Evolutionary conservation across 2,888 invertebrate genomes (phyloP).

Genomic region (Acleris literana): DNA sequence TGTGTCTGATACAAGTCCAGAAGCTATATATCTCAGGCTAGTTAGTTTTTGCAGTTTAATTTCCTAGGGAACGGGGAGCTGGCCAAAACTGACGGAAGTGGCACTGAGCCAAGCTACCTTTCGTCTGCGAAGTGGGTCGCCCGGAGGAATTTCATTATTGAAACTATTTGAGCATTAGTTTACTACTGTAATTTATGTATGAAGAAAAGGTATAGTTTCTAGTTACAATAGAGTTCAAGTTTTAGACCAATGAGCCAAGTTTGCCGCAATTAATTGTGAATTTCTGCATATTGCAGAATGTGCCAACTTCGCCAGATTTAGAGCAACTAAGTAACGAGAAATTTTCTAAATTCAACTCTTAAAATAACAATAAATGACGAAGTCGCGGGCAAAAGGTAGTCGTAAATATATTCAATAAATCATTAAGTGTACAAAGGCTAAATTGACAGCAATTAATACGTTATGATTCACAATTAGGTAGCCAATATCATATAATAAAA

Average conservation of each 20-base stretch:
- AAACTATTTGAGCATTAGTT: constrained; percentile 60
- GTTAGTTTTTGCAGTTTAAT: constrained; percentile 51
- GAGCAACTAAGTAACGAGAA: too few relatives aligned
- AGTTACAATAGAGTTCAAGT: neutral
- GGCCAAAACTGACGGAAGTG: constrained; percentile 62
- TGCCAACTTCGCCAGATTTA: too few relatives aligned
- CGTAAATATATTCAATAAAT: too few relatives aligned
- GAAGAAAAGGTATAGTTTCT: constrained; percentile 13
- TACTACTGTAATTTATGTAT: constrained; percentile 27
- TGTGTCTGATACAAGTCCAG: constrained; percentile 43
- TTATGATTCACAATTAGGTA: too few relatives aligned
- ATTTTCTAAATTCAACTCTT: too few relatives aligned
- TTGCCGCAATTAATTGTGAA: neutral
- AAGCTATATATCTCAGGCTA: constrained; percentile 44
- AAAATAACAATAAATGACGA: too few relatives aligned
- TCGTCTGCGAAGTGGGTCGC: constrained; percentile 55
- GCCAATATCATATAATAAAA: too few relatives aligned
- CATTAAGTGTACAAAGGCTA: too few relatives aligned
- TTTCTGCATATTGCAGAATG: neutral
- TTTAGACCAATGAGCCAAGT: neutral
- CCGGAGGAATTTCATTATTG: constrained; percentile 72
- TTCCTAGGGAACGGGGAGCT: constrained; percentile 45
- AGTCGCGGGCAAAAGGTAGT: too few relatives aligned
- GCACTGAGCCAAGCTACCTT: constrained; percentile 66
- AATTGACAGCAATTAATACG: too few relatives aligned